Conservation (phyloP, 2,113 vertebrate genomes). For the Ailuropoda melanoleuca region DNA sequence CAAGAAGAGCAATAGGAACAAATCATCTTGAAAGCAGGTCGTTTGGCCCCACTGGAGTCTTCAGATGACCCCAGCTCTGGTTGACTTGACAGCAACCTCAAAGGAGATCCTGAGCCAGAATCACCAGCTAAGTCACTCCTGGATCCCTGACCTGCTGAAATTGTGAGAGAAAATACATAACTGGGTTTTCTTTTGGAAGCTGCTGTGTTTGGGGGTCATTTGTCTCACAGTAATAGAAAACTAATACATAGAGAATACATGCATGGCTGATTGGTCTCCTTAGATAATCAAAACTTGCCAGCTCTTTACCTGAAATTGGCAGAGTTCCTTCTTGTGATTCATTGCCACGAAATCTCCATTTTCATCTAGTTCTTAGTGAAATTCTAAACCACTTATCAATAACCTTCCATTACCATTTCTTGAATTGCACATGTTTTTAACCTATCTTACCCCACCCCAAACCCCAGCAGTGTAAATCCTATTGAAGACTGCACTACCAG, state of each 20-base stretch:
- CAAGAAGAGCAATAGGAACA: not conserved
- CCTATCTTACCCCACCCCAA: not conserved
- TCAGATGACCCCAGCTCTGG: not conserved
- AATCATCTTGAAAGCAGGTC: not conserved
- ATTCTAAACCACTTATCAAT: not conserved
- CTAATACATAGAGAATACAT: not conserved
- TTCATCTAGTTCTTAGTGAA: not conserved
- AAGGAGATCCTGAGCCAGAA: not conserved
- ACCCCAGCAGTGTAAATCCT: not conserved
- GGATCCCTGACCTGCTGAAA: not conserved
- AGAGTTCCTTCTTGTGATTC: slow-evolving; percentile 18
- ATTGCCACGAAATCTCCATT: not conserved
- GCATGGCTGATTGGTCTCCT: not conserved
- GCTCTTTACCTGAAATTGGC: not conserved
- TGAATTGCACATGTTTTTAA: not conserved
- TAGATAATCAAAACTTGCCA: not conserved
- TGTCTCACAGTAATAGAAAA: not conserved
- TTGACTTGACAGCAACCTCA: not conserved
- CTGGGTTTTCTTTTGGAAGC: not conserved
- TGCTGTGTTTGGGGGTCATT: not conserved
- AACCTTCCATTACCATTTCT: not conserved
- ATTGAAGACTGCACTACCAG: not conserved
- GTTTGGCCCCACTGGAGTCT: not conserved
- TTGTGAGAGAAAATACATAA: not conserved
- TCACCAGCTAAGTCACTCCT: not conserved